Conservation (phyloP, 1,140 invertebrate species). For the Pogonomyrmex barbatus region DNA sequence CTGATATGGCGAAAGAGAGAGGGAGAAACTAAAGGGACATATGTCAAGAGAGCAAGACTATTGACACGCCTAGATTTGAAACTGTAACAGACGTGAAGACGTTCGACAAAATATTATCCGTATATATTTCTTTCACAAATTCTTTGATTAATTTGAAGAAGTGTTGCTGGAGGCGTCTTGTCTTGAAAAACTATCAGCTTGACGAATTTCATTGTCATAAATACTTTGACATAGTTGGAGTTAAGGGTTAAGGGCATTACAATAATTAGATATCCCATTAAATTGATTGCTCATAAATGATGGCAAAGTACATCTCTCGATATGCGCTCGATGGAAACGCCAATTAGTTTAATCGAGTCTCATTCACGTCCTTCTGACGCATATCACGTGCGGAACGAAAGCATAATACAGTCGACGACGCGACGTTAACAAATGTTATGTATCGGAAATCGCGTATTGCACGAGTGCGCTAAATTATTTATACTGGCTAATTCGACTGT, state of each 20-base stretch:
- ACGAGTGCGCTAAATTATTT: slow-evolving; percentile 36
- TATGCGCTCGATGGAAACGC: slow-evolving; percentile 36
- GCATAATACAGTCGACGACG: slow-evolving; percentile 28
- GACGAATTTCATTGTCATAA: slow-evolving; percentile 8
- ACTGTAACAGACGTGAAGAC: background rate
- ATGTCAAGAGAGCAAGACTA: background rate
- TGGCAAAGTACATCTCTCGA: slow-evolving; percentile 26
- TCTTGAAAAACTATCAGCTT: background rate
- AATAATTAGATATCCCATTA: slow-evolving; percentile 59
- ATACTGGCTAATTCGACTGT: slow-evolving; percentile 27
- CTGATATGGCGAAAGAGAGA: background rate
- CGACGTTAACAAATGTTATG: slow-evolving; percentile 49
- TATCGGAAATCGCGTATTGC: slow-evolving; percentile 26
- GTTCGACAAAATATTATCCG: background rate
- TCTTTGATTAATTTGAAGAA: background rate
- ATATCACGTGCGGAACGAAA: slow-evolving; percentile 46
- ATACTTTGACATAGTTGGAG: background rate
- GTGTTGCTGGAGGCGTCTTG: too few relatives aligned
- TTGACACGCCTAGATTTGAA: slow-evolving; percentile 11
- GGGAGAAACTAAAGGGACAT: background rate
- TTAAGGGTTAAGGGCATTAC: slow-evolving; percentile 51
- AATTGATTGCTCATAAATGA: slow-evolving; percentile 56
- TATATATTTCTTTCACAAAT: background rate
- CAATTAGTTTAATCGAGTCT: slow-evolving; percentile 63
- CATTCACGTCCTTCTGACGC: slow-evolving; percentile 43